Evolutionary conservation across 2,113 vertebrate genomes (phyloP), one percentile per base, ranked within the genome.

Genomic region (Chloebia gouldiae): DNA sequence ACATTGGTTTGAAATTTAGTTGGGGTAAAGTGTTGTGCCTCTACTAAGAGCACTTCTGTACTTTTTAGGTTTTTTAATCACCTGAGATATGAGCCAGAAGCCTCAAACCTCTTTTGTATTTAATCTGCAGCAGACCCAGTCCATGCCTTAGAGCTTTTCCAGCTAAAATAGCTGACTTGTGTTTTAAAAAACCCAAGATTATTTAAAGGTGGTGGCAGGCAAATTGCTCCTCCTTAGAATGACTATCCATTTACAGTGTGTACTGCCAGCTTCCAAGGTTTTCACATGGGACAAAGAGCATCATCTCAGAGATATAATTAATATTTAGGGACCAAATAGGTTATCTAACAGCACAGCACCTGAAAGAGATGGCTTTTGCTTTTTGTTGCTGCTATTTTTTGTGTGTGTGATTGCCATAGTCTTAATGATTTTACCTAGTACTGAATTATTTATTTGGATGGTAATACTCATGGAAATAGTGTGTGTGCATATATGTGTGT

Each of bases 401-500:
- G 7, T 75, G 37, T 82, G 17, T 81, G 18, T 77, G 31, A n/a
- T 51, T 66, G 24, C 45, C 28, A 11, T 76, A 51, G 37, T 56
- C 53, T 11, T 76, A 64, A 64, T 65, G 17, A 61, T 86, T 85
- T 64, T 70, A 61, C 11, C 18, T 49, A 64, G 11, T 53, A 42
- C 33, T 66, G 42, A 45, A 28, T 86, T 59, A 18, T 88, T 64
- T 53, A 44, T 51, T 44, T 59, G 28, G 10, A 33, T 69, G 39
- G 15, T 45, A 83, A 22, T 82, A 53, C 17, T 80, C 88, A 35
- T 40, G 59, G 31, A 92, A 93, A 73, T 54, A 4, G 15, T 57
- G 23, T 47, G 23, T 47, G 15, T n/a, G 7, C 10, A 1, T 45
- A 1, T 59, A 1, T 61, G 1, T 64, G 4, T 37, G 1, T 11